These are phyloP conservation scores for Scolopax mira DNA, from an alignment of 2,113 vertebrate species.

Conservation along the genomic window DNA sequence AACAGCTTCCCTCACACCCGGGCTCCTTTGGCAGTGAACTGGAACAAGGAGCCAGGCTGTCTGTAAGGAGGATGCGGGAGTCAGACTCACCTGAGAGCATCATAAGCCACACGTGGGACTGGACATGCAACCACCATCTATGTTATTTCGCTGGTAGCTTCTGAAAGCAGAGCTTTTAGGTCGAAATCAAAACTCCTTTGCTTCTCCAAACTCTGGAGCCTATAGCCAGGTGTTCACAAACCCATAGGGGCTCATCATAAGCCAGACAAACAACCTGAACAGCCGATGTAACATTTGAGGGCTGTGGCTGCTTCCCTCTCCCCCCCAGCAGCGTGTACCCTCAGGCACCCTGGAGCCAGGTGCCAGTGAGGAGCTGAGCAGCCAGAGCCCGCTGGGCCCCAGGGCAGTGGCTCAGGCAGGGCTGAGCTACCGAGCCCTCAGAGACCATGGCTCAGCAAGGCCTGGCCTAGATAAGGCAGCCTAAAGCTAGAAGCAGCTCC, in stretches of 20 bases:
- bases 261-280: background rate
- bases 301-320: background rate
- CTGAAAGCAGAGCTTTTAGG: rapidly evolving
- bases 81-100: background rate
- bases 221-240: rapidly evolving
- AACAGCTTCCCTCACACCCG: background rate
- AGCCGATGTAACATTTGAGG: rapidly evolving
- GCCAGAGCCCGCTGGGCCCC: rapidly evolving
- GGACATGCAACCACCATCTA: rapidly evolving
- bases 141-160: rapidly evolving
- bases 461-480: rapidly evolving
- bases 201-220: background rate
- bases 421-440: rapidly evolving
- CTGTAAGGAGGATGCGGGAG: rapidly evolving
- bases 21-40: background rate
- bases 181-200: background rate
- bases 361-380: rapidly evolving
- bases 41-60: rapidly evolving
- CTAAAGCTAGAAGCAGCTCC: rapidly evolving
- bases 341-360: rapidly evolving
- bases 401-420: rapidly evolving
- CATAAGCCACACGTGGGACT: rapidly evolving
- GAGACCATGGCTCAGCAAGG: rapidly evolving
- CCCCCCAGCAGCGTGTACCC: rapidly evolving
- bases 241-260: rapidly evolving